Conservation (phyloP, 2,888 invertebrate genomes). For the Eumerus sabulonum region DNA sequence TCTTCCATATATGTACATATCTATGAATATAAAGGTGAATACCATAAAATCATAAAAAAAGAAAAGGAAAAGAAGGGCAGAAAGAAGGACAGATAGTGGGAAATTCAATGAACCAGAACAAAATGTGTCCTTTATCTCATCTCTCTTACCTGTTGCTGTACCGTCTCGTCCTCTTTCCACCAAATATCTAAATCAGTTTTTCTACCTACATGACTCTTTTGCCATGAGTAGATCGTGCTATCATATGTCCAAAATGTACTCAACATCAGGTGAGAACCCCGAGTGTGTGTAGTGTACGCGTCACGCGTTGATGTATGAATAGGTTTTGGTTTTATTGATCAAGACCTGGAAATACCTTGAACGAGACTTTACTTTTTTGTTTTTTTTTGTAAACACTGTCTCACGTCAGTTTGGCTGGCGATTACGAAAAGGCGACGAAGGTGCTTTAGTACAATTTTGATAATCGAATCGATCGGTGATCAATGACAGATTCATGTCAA, state of each 20-base stretch:
- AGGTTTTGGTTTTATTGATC: conserved; percentile 63
- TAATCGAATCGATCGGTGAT: conserved; percentile 59
- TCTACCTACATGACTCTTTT: conserved; percentile 8
- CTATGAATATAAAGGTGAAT: conserved; percentile 58
- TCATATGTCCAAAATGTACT: conserved; percentile 46
- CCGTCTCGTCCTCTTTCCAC: conserved; percentile 16
- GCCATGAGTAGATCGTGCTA: conserved; percentile 50
- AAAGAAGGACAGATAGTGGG: conserved; percentile 63
- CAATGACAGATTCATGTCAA: too few species aligned
- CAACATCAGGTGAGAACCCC: conserved; percentile 30
- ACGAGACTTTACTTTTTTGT: conserved; percentile 26
- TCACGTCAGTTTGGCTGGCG: conserved; percentile 19
- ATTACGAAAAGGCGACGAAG: conserved; percentile 15
- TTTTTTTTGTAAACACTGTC: conserved; percentile 17
- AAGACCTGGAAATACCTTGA: conserved; percentile 67
- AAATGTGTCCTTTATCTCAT: conserved; percentile 66
- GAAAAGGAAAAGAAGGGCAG: conserved; percentile 54
- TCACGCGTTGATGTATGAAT: conserved; percentile 41
- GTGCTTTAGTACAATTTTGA: conserved; percentile 47
- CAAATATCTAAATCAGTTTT: neutral
- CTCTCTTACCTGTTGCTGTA: conserved; percentile 52
- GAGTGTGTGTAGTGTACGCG: conserved; percentile 8
- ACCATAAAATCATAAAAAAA: conserved; percentile 53
- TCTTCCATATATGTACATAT: conserved; percentile 26
- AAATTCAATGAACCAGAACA: conserved; percentile 68